Percentiles rank a stretch among this genome's conserved stretches.
These are phyloP conservation scores for Agrilus mali DNA, from an alignment of 2,888 invertebrate genomes.

Conservation along the genomic window DNA sequence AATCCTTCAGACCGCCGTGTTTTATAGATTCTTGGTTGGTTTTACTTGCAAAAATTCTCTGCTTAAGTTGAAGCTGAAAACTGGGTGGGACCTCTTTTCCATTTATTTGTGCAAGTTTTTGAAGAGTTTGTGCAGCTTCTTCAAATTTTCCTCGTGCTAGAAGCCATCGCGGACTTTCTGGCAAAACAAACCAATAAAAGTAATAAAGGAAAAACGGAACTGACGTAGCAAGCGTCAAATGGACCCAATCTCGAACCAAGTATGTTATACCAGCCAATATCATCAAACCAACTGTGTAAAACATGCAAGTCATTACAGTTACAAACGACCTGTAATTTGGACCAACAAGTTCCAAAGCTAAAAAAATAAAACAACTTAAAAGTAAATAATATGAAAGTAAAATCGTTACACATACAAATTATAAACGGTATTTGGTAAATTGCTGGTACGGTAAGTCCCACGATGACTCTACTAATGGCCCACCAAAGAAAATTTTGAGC, in stretches of 20 bases:
- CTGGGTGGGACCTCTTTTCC: conserved; percentile 61
- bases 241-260: conserved; percentile 72
- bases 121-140: conserved; percentile 68
- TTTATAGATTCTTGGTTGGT: conserved; percentile 41
- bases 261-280: conserved; percentile 76
- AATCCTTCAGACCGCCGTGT: conserved; percentile 46
- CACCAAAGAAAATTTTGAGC: conserved; percentile 73
- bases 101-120: conserved; percentile 66
- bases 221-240: conserved; percentile 68
- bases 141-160: conserved; percentile 48
- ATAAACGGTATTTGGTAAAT: conserved; percentile 92
- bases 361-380: conserved; percentile 22
- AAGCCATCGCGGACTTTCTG: conserved; percentile 71
- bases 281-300: conserved; percentile 78
- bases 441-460: conserved; percentile 85
- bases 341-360: conserved; percentile 83
- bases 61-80: conserved; percentile 59
- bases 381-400: background rate
- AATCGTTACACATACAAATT: conserved; percentile 64
- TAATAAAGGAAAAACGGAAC: conserved; percentile 76
- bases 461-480: conserved; percentile 66
- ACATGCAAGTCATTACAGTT: conserved; percentile 83
- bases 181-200: conserved; percentile 73
- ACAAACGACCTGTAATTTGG: conserved; percentile 85
- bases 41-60: conserved; percentile 53